Percentiles rank a stretch among this genome's conserved stretches.
Evolutionary conservation across 2,113 vertebrate species (phyloP).

Genomic region (Cochlearius cochlearius): DNA sequence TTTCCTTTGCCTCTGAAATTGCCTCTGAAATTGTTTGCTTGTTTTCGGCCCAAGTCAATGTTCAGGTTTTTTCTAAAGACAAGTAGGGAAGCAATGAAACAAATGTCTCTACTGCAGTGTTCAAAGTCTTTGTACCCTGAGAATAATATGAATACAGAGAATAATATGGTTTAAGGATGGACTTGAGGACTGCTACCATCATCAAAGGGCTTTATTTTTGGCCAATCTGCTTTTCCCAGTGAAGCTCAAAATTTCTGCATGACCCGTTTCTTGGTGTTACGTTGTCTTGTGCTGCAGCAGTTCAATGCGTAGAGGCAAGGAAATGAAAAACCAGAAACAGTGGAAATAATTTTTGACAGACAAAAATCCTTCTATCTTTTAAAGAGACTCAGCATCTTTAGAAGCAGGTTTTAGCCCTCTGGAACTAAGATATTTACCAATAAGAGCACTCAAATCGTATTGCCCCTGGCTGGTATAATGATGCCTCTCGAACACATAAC

Average conservation of each 20-base stretch:
- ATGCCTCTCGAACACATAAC: not conserved
- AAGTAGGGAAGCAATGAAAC: not conserved
- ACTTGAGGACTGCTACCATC: not conserved
- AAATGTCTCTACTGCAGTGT: not conserved
- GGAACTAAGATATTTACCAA: not conserved
- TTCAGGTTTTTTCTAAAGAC: not conserved
- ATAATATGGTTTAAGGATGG: not conserved
- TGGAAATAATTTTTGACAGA: not conserved
- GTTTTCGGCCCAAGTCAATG: not conserved
- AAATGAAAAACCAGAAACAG: not conserved
- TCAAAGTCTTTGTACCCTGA: not conserved
- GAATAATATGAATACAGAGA: not conserved
- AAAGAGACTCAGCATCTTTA: not conserved
- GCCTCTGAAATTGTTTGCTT: not conserved
- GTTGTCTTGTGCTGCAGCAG: not conserved
- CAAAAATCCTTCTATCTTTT: not conserved
- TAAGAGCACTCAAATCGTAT: not conserved
- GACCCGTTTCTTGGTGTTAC: not conserved
- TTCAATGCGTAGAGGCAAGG: not conserved
- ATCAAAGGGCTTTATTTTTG: not conserved
- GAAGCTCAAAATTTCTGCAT: not conserved
- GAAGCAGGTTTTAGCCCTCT: not conserved
- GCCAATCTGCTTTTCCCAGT: not conserved
- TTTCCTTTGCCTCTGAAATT: not conserved
- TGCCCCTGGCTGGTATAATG: not conserved